Conservation (phyloP, 2,888 invertebrate genomes). For the Apodemia duryi region DNA sequence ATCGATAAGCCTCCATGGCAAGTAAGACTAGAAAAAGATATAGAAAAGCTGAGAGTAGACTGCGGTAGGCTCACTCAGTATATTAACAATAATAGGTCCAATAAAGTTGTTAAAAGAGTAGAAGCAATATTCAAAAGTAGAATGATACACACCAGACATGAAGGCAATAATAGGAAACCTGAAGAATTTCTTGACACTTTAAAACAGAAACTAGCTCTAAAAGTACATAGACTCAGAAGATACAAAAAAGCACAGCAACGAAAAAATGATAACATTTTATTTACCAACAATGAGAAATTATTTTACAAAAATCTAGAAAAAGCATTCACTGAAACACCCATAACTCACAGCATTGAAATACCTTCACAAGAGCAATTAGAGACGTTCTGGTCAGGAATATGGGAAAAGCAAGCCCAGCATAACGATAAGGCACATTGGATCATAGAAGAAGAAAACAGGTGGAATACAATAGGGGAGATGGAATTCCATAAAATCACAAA, state of each 20-base stretch:
- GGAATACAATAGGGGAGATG: constrained; percentile 23
- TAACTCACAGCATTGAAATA: neutral
- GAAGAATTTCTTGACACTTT: constrained; percentile 31
- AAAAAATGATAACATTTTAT: constrained; percentile 28
- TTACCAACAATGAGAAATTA: constrained; percentile 26
- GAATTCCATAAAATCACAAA: constrained; percentile 24
- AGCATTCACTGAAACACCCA: neutral
- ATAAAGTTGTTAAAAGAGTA: constrained; percentile 25
- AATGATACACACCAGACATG: constrained; percentile 24
- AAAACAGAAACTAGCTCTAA: constrained; percentile 30
- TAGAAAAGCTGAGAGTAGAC: constrained; percentile 28
- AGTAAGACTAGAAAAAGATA: constrained; percentile 28
- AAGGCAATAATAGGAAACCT: constrained; percentile 26
- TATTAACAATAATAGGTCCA: constrained; percentile 26
- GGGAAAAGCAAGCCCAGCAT: constrained; percentile 22
- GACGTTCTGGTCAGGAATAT: constrained; percentile 28
- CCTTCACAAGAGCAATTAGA: constrained; percentile 20
- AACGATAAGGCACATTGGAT: constrained; percentile 28
- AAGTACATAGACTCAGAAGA: constrained; percentile 26
- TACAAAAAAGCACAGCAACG: constrained; percentile 28
- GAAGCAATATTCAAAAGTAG: constrained; percentile 22
- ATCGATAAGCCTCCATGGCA: constrained; percentile 26
- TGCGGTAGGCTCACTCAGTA: constrained; percentile 29
- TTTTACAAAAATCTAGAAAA: constrained; percentile 26
- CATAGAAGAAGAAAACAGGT: constrained; percentile 23